Evolutionary conservation across 2,888 invertebrate species (phyloP), one percentile per base, ranked within the genome.

Genomic region (Drosophila mimica): DNA sequence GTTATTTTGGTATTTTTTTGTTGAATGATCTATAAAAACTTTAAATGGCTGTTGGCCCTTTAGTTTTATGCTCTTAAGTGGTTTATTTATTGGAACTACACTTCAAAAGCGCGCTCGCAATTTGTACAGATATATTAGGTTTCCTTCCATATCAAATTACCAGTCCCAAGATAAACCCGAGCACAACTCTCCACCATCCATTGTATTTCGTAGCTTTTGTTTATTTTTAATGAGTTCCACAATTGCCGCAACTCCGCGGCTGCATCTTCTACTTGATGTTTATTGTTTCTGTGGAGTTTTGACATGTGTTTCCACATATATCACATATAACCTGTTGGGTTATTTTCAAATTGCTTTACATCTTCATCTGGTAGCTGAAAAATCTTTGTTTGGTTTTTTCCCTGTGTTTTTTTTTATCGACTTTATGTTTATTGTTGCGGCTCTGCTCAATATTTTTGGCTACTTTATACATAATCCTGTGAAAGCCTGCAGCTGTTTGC

Each of bases 81-180:
- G 64, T 76, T 81, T 81, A 73, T 79, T 81, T 79, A 76, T 81
- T 77, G 65, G 58, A 62, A 82, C 63, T 70, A 61, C 53, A 82
- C 70, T 72, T 75, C 66, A 79, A 87, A 88, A 83, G 89, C 76
- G 61, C 66, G 59, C 72, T 71, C 64, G 65, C 80, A 72, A 73
- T 63, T 74, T 73, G 63, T 70, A 67, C 51, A 59, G 53, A 74
- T 65, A 75, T 89, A 85, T 85, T 82, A 51, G 66, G 80, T 89
- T 85, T 78, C 89, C 43, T 85, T 78, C 89, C 43, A 60, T 88
- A 89, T 85, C 89, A 31, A 70, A 69, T 89, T 82, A 78, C 86
- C 65, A 64, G 25, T 11, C 33, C 61, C 36, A 70, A 56, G 59
- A 64, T 15, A 71, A 66, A 75, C 57, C 72, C 52, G 57, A 70